phyloP scores from a whole-genome alignment of 1,140 invertebrate species.

The Pseudomyrmex dendroicus region DNA sequence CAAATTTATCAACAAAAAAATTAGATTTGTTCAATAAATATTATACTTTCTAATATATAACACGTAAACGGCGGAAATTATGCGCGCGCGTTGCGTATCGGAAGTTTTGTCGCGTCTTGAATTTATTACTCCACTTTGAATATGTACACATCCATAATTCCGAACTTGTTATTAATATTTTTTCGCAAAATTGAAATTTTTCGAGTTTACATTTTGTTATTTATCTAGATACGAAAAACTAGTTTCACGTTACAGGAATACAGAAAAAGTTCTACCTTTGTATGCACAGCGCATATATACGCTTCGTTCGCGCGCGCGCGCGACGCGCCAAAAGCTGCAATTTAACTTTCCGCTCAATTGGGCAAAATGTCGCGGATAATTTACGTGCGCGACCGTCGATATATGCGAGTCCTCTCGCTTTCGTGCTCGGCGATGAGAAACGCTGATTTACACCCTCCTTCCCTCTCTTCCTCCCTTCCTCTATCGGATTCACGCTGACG shows the following conservation, averaged over 20 bases:
- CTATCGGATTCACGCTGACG: constrained; percentile 55
- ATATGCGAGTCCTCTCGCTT: constrained; percentile 32
- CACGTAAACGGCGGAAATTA: too few species aligned
- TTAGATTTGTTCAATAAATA: too few species aligned
- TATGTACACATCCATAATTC: too few species aligned
- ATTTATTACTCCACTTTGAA: too few species aligned
- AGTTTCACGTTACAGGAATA: background rate
- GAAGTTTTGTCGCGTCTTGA: too few species aligned
- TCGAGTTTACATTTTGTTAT: background rate
- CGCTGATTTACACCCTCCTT: constrained; percentile 47
- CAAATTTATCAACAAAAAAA: too few species aligned
- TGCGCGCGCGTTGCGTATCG: too few species aligned
- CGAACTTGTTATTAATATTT: background rate
- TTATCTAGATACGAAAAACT: background rate
- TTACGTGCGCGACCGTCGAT: background rate
- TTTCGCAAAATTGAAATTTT: background rate
- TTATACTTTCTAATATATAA: too few species aligned
- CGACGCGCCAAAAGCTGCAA: background rate
- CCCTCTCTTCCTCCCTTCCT: too few species aligned
- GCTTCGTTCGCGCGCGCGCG: background rate
- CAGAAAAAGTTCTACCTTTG: background rate
- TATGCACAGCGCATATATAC: background rate
- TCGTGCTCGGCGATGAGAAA: constrained; percentile 30
- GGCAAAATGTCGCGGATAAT: constrained; percentile 28
- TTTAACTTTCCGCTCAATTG: constrained; percentile 40